phyloP scores from a whole-genome alignment of 1,140 invertebrate genomes.

The Aphaenogaster floridana region DNA sequence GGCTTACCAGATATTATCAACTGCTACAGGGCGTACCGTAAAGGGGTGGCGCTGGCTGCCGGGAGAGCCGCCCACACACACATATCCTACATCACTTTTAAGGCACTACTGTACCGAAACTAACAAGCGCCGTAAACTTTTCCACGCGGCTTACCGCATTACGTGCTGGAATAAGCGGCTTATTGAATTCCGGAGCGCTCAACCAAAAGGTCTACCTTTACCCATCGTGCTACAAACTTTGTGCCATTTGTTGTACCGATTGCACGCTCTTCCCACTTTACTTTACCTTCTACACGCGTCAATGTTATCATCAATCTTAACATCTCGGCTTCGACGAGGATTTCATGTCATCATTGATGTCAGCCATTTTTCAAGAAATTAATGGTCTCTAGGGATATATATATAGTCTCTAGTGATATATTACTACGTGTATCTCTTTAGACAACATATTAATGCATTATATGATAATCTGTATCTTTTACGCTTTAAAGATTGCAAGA shows the following conservation, averaged over 20 bases:
- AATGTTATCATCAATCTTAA: conserved; percentile 61
- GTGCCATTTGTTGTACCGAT: conserved; percentile 61
- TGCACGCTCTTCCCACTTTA: conserved; percentile 27
- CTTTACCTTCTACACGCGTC: conserved; percentile 29
- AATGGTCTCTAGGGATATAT: not conserved
- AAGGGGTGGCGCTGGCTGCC: conserved; percentile 64
- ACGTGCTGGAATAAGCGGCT: conserved; percentile 75
- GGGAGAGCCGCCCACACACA: conserved; percentile 64
- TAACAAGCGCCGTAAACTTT: conserved; percentile 75
- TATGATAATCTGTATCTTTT: not conserved
- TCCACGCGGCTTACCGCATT: conserved; percentile 74
- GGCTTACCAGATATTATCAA: conserved; percentile 80
- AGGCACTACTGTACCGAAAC: conserved; percentile 72
- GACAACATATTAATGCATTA: not conserved
- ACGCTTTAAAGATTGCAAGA: not conserved
- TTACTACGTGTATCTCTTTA: not conserved
- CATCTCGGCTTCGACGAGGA: conserved; percentile 33
- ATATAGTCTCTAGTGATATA: conserved; percentile 10
- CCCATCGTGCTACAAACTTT: conserved; percentile 54
- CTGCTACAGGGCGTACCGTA: conserved; percentile 70
- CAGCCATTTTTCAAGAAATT: conserved; percentile 52
- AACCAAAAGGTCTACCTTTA: conserved; percentile 68
- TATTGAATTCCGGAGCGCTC: conserved; percentile 72
- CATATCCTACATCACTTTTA: conserved; percentile 74
- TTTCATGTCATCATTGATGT: conserved; percentile 51